A percentile compares a stretch with the other conserved stretches of the same genome.
phyloP scores from a whole-genome alignment of 2,797 vertebrate genomes.

The Petrocephalus sullivani region DNA sequence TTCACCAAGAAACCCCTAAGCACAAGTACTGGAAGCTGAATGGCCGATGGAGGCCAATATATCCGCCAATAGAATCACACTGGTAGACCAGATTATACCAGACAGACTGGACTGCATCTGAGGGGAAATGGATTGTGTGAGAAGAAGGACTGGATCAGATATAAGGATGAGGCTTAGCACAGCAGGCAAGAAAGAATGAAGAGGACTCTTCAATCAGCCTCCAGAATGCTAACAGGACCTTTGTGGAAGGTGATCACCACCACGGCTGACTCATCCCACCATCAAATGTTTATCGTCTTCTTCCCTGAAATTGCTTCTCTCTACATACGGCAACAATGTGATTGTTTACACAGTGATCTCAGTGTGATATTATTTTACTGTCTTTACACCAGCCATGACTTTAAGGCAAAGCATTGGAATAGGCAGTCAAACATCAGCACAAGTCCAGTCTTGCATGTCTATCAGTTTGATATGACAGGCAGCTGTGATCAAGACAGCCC shows the following conservation, averaged over 20 bases:
- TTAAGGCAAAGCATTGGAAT: neutral
- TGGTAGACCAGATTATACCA: neutral
- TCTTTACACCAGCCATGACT: neutral
- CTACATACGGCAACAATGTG: neutral
- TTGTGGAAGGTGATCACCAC: neutral
- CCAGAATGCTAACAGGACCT: neutral
- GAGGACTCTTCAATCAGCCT: neutral
- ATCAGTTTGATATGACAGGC: neutral
- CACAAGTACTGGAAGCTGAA: neutral
- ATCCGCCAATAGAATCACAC: neutral
- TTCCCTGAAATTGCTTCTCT: slow-evolving; percentile 1
- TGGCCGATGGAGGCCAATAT: neutral
- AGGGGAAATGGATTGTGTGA: neutral
- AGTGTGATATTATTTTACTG: neutral
- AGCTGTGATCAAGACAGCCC: neutral
- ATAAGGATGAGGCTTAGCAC: neutral
- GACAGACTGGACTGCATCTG: neutral
- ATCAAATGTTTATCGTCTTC: neutral
- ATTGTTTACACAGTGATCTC: neutral
- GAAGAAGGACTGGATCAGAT: neutral
- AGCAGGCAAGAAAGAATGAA: neutral
- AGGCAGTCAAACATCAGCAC: neutral
- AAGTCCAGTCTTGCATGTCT: neutral
- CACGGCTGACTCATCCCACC: neutral
- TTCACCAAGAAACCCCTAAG: neutral